A percentile compares a stretch with the other conserved stretches of the same genome.
Evolutionary conservation across 2,113 vertebrate genomes (phyloP).

Genomic region (Chionis minor): DNA sequence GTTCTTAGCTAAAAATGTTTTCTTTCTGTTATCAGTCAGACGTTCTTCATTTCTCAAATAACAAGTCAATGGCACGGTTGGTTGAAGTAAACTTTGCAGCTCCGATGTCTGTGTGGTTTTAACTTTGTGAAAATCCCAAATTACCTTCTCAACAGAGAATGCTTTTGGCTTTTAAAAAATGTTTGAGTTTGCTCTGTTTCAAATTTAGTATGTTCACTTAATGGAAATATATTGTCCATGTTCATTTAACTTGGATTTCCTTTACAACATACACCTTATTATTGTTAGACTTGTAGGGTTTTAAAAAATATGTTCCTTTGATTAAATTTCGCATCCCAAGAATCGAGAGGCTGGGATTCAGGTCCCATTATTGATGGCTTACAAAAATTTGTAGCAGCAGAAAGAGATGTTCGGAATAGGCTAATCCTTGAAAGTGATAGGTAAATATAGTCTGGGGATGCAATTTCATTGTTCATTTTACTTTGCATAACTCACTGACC

Average conservation of each 20-base stretch:
- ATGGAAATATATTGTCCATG: neutral
- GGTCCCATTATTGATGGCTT: neutral
- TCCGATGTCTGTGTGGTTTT: neutral
- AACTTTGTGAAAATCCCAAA: neutral
- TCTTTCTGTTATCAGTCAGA: neutral
- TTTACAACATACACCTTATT: neutral
- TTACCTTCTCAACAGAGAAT: neutral
- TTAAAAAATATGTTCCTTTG: neutral
- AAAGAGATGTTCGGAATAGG: neutral
- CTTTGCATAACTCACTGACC: neutral
- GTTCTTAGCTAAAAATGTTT: neutral
- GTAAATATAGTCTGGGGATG: neutral
- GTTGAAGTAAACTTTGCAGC: neutral
- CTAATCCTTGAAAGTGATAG: neutral
- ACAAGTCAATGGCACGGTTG: neutral
- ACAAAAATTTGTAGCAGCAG: neutral
- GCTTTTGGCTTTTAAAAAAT: neutral
- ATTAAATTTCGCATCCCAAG: neutral
- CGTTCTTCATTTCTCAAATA: neutral
- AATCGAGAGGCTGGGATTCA: neutral
- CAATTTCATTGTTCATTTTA: neutral
- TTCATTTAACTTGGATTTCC: neutral
- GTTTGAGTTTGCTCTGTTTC: neutral
- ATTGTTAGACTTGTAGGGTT: neutral
- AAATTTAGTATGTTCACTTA: neutral